Conservation (phyloP, 2,113 vertebrate genomes). For the Ovis canadensis region DNA sequence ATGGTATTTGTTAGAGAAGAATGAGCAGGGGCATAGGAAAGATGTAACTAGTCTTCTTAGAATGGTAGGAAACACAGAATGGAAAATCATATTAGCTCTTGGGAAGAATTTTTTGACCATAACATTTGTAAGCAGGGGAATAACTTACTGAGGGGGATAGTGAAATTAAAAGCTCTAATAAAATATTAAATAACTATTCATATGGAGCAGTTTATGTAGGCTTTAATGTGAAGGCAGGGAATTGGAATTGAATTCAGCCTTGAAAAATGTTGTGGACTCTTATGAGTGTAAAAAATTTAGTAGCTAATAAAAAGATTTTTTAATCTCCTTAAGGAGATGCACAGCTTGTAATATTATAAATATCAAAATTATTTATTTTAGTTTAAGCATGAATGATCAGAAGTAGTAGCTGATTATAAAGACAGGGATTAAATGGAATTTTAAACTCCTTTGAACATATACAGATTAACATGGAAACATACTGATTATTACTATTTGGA, state of each 20-base stretch:
- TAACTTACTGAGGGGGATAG: slow-evolving; percentile 59
- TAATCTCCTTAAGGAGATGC: slow-evolving; percentile 5
- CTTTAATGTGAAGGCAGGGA: slow-evolving; percentile 66
- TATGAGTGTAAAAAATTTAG: slow-evolving; percentile 56
- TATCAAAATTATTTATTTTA: slow-evolving; percentile 48
- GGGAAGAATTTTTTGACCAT: slow-evolving; percentile 55
- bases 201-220: slow-evolving; percentile 55
- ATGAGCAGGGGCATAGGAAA: not conserved
- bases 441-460: slow-evolving; percentile 9
- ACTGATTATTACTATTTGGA: not conserved
- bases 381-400: slow-evolving; percentile 23
- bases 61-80: not conserved
- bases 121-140: slow-evolving; percentile 46
- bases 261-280: slow-evolving; percentile 51
- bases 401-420: not conserved
- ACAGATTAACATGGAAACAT: not conserved
- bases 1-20: not conserved
- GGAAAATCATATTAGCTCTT: not conserved
- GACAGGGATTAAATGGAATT: not conserved
- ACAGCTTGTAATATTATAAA: slow-evolving; percentile 43
- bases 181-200: slow-evolving; percentile 69
- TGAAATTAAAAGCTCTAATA: slow-evolving; percentile 72
- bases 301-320: slow-evolving; percentile 51
- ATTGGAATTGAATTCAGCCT: slow-evolving; percentile 59
- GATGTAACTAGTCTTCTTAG: not conserved